Evolutionary conservation across 2,797 vertebrate species (phyloP).

Genomic region (Leucoraja ocellata): DNA sequence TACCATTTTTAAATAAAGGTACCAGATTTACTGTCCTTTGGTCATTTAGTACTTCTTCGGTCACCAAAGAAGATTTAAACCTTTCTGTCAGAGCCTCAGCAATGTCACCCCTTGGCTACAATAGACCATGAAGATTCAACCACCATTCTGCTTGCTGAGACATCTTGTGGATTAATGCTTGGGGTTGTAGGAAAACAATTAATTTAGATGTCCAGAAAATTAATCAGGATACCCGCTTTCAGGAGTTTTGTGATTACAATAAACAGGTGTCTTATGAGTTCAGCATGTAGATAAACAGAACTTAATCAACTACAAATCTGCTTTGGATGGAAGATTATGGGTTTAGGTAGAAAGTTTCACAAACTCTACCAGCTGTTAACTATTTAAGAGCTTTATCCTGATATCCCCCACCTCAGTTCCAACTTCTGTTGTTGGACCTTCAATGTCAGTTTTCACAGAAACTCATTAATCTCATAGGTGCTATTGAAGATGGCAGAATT

Average conservation of each 20-base stretch:
- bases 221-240: conserved; percentile 44
- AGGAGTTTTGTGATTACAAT: conserved; percentile 40
- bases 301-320: conserved; percentile 46
- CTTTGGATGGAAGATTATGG: conserved; percentile 40
- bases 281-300: conserved; percentile 47
- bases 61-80: no score
- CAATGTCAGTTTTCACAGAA: not conserved
- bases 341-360: conserved; percentile 42
- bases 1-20: no score
- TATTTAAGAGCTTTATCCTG: conserved; percentile 42
- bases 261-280: conserved; percentile 42
- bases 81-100: no score
- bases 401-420: no score
- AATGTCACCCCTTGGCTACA: no score
- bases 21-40: no score
- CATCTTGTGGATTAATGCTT: conserved; percentile 44
- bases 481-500: not conserved
- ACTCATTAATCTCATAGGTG: no score
- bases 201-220: conserved; percentile 44
- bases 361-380: conserved; percentile 49
- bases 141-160: no score
- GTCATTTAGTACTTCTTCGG: no score
- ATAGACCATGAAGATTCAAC: no score
- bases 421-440: no score
- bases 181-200: conserved; percentile 50